phyloP scores from a whole-genome alignment of 2,113 vertebrate species.

The Procapra przewalskii region DNA sequence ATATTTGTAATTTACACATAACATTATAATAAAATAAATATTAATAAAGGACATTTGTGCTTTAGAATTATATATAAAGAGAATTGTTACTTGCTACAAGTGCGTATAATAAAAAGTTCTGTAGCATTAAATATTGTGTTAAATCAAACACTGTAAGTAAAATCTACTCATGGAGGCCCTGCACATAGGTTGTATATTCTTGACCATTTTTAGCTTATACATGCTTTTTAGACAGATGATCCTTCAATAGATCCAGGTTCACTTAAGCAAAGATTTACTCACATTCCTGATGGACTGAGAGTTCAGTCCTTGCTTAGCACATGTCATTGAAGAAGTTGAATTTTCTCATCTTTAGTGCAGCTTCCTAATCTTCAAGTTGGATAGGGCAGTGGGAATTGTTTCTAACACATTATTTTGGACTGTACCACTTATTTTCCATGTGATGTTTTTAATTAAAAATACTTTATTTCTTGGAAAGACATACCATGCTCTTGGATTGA shows the following conservation, averaged over 20 bases:
- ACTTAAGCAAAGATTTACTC: background rate
- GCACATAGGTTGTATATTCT: background rate
- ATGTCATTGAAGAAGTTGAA: background rate
- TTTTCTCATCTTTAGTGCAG: background rate
- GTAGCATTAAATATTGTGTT: background rate
- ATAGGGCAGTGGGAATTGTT: background rate
- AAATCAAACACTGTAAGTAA: background rate
- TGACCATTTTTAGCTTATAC: background rate
- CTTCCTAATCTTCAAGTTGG: background rate
- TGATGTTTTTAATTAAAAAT: background rate
- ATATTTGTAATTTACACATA: background rate
- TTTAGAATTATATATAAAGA: slow-evolving; percentile 18
- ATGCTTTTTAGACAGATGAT: background rate
- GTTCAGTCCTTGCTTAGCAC: background rate
- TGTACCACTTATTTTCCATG: background rate
- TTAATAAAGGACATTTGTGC: background rate
- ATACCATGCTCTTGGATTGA: background rate
- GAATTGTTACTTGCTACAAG: slow-evolving; percentile 2
- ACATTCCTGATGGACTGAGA: background rate
- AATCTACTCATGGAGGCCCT: background rate
- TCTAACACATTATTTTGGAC: background rate
- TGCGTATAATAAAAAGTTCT: background rate
- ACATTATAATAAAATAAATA: background rate
- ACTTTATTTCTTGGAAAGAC: background rate
- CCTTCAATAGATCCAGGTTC: background rate